These are phyloP conservation scores for Eremobia ochroleuca DNA, from an alignment of 2,888 invertebrate species.

Conservation along the genomic window DNA sequence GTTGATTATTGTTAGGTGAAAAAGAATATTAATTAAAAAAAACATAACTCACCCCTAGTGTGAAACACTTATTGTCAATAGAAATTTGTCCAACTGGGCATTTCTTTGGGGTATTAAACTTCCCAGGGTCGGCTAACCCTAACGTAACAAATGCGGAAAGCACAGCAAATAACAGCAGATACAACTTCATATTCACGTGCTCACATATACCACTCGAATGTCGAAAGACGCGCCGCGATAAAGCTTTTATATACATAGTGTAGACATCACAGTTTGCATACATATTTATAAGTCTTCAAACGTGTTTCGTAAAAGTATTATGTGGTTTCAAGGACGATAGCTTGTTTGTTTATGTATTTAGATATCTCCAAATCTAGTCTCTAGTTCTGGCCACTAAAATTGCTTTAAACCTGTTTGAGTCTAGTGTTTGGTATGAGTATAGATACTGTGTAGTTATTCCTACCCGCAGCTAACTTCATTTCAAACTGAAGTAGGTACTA, in stretches of 20 bases:
- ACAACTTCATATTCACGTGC: conserved; percentile 50
- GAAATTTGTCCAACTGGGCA: conserved; percentile 43
- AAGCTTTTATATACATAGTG: conserved; percentile 35
- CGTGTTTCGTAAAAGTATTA: conserved; percentile 40
- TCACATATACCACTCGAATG: conserved; percentile 43
- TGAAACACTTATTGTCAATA: conserved; percentile 33
- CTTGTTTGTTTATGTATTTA: conserved; percentile 43
- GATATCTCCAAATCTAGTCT: too few relatives aligned
- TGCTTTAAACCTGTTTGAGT: conserved; percentile 2
- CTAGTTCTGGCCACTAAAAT: conserved; percentile 1
- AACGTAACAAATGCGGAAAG: conserved; percentile 21
- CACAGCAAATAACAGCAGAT: conserved; percentile 48
- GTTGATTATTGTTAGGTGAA: background rate
- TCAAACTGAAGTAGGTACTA: background rate
- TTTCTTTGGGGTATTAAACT: conserved; percentile 24
- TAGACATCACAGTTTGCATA: conserved; percentile 16
- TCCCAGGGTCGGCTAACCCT: conserved; percentile 22
- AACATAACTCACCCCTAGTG: conserved; percentile 53
- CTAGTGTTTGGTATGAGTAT: background rate
- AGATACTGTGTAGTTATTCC: background rate
- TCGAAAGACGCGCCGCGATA: conserved; percentile 5
- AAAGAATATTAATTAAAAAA: background rate
- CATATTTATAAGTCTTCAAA: conserved; percentile 30
- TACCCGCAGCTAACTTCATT: background rate
- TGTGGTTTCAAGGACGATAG: conserved; percentile 32